phyloP scores from a whole-genome alignment of 2,888 invertebrate genomes.

The Minunthozetes semirufus region DNA sequence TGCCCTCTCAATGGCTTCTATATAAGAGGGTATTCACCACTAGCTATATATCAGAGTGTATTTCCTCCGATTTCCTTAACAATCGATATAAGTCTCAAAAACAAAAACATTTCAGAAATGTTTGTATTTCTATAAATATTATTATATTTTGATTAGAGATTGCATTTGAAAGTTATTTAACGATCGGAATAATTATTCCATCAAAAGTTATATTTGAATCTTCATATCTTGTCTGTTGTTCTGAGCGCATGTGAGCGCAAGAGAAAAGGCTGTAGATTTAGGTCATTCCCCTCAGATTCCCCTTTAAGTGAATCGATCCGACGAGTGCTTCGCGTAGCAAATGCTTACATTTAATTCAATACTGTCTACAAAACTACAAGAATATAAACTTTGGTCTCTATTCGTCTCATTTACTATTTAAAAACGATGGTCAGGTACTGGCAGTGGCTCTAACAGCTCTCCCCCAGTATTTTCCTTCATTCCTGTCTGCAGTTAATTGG shows the following conservation, averaged over 20 bases:
- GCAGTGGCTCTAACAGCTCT: not conserved
- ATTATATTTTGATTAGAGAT: not conserved
- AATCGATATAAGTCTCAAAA: too few relatives aligned
- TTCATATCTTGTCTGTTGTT: not conserved
- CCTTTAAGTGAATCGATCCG: constrained; percentile 10
- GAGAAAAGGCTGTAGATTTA: not conserved
- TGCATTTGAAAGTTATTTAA: not conserved
- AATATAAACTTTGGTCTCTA: not conserved
- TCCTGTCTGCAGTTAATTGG: not conserved
- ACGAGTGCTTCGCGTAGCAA: not conserved
- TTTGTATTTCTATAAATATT: not conserved
- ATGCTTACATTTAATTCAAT: not conserved
- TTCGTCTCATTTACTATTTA: not conserved
- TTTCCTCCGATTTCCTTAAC: too few relatives aligned
- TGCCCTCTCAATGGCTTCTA: too few relatives aligned
- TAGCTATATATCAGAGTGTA: too few relatives aligned
- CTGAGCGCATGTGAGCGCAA: not conserved
- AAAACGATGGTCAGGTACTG: constrained; percentile 1
- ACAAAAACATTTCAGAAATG: too few relatives aligned
- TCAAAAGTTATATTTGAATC: not conserved
- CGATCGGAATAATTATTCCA: not conserved
- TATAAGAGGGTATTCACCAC: too few relatives aligned
- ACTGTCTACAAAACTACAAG: constrained; percentile 5
- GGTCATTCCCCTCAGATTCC: constrained; percentile 1
- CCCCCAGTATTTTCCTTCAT: not conserved